phyloP scores from a whole-genome alignment of 1,140 invertebrate species.

The Macrobrachium nipponense region DNA sequence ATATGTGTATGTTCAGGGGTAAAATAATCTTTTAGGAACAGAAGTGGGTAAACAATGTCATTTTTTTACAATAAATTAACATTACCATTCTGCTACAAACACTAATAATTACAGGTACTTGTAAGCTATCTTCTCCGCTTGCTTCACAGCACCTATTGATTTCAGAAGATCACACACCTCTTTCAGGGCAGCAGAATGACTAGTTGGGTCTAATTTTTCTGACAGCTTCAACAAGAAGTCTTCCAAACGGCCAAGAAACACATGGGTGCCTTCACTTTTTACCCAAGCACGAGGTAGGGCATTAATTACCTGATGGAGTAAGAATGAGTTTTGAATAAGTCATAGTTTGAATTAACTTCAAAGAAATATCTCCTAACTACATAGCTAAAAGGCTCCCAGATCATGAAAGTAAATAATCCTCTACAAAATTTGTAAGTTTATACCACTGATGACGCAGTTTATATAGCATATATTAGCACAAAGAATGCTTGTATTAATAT shows the following conservation, averaged over 20 bases:
- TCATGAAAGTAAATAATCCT: no score
- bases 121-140: slow-evolving; percentile 50
- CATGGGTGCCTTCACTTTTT: slow-evolving; percentile 57
- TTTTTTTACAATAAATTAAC: no score
- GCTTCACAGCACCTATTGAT: slow-evolving; percentile 44
- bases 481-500: no score
- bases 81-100: no score
- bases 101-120: slow-evolving; percentile 46
- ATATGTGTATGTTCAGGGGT: no score
- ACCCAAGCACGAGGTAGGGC: slow-evolving; percentile 59
- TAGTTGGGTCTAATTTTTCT: slow-evolving; percentile 51
- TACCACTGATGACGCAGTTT: no score
- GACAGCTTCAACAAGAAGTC: slow-evolving; percentile 48
- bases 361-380: not conserved
- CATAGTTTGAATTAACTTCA: not conserved
- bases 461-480: no score
- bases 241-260: slow-evolving; percentile 56
- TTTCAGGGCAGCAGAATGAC: slow-evolving; percentile 48
- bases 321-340: no score
- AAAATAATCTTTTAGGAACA: no score
- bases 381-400: no score
- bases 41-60: no score
- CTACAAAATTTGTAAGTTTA: no score
- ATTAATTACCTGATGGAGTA: slow-evolving; percentile 52
- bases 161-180: slow-evolving; percentile 48